Base-by-base conservation (phyloP, 2,797 vertebrate species). In the Pteronotus mesoamericanus region DNA sequence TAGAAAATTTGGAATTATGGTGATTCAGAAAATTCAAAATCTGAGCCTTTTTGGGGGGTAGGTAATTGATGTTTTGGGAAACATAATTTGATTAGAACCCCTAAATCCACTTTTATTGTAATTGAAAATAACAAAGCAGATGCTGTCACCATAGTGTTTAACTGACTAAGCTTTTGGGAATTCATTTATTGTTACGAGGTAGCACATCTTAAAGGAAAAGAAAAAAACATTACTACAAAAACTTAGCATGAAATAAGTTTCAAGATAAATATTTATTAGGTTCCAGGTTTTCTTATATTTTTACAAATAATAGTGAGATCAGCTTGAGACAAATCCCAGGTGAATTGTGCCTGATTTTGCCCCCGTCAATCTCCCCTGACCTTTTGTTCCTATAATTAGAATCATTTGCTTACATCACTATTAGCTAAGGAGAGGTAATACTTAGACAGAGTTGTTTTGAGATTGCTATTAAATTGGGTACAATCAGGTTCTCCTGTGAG, bases 371-470 rank as follows among this genome's bases (percentile, higher is more conserved):
- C 82, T 71, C 77, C 82, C 1, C 32, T 86, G 90, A 94, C 75
- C 79, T 96, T 97, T 90, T 95, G 69, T 79, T 98, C 80, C 34
- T 12, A 0, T 95, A 95, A 90, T 97, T 89, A 87, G 93, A 86
- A 92, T 95, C 8, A 12, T 48, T 48, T 95, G 22, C 75, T 77
- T 89, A 95, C 91, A 79, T 92, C 68, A 85, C 64, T 96, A 15
- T 85, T 93, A 37, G 79, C 89, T 93, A 97, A 96, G 75, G 94
- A 94, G 97, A 96, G 46, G 85, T 93, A 91, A 88, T 89, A 94
- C 98, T 97, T 97, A 97, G 96, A 89, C 0, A 91, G 44, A 0
- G 34, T 44, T 96, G 66, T 93, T 97, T 98, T 87, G 87, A 97
- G 96, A 95, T 69, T 94, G 82, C 95, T 94, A 86, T 97, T 77